Conservation (phyloP, 2,888 invertebrate genomes). For the Mellilla xanthometata region DNA sequence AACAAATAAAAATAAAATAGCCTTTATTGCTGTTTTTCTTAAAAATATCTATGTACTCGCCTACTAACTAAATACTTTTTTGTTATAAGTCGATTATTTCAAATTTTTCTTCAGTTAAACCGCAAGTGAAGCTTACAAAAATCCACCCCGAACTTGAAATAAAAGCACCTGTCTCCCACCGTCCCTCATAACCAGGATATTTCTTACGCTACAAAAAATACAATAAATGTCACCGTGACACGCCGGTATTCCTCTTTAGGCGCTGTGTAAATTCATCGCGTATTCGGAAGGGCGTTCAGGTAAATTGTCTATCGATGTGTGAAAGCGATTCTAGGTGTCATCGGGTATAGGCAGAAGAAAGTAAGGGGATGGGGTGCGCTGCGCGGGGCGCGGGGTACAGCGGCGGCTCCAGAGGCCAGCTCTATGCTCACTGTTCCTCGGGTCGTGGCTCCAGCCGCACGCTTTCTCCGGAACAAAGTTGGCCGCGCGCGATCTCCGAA, state of each 20-base stretch:
- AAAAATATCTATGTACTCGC: too few relatives aligned
- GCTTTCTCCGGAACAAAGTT: slow-evolving; percentile 33
- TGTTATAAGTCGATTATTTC: too few relatives aligned
- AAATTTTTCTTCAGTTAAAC: too few relatives aligned
- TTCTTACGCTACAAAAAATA: too few relatives aligned
- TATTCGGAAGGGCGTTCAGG: slow-evolving; percentile 7
- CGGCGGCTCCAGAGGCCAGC: slow-evolving; percentile 10
- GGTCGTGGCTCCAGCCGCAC: slow-evolving; percentile 47
- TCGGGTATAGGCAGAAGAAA: slow-evolving; percentile 36
- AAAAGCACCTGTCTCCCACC: too few relatives aligned
- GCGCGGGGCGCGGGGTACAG: slow-evolving; percentile 28
- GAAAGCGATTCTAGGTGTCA: slow-evolving; percentile 27
- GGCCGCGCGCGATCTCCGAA: slow-evolving; percentile 38
- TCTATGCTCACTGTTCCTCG: slow-evolving; percentile 44
- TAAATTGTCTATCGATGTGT: slow-evolving; percentile 22
- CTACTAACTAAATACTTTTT: too few relatives aligned
- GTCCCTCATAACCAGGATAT: too few relatives aligned
- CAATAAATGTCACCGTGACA: too few relatives aligned
- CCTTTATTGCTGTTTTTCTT: too few relatives aligned
- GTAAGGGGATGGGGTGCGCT: slow-evolving; percentile 32
- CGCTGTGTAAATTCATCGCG: not conserved
- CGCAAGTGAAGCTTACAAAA: too few relatives aligned
- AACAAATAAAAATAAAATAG: too few relatives aligned
- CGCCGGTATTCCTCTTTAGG: not conserved
- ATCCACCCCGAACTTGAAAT: too few relatives aligned